Conservation (phyloP, 2,797 vertebrate genomes). For the Acomys russatus region DNA sequence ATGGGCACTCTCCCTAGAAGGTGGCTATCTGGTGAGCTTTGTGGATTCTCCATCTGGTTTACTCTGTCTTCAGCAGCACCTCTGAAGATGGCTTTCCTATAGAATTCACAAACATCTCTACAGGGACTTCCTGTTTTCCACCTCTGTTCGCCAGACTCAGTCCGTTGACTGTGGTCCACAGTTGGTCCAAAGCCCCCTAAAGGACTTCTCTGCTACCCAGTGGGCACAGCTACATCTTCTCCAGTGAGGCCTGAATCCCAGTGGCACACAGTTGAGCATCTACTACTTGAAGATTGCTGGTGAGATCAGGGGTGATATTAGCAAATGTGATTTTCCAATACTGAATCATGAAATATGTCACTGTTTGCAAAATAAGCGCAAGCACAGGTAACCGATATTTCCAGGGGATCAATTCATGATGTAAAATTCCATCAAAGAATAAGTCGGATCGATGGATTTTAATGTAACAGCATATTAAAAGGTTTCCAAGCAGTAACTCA, state of each 20-base stretch:
- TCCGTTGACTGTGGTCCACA: neutral
- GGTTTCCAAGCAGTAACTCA: constrained; percentile 13
- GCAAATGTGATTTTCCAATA: constrained; percentile 54
- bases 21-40: neutral
- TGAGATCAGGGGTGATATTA: constrained; percentile 25
- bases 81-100: neutral
- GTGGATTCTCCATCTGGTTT: neutral
- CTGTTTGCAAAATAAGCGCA: constrained; percentile 18
- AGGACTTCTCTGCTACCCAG: neutral
- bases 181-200: neutral
- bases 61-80: neutral
- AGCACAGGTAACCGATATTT: constrained; percentile 53
- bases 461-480: constrained; percentile 26
- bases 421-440: constrained; percentile 36
- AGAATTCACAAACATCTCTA: neutral
- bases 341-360: neutral
- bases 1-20: neutral
- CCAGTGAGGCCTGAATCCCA: neutral
- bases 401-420: constrained; percentile 37
- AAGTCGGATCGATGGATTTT: constrained; percentile 54
- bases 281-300: neutral
- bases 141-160: neutral
- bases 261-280: neutral
- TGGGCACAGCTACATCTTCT: neutral
- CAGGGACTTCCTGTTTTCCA: neutral